A percentile compares a stretch with the other conserved stretches of the same genome.
These are phyloP conservation scores for Hipposideros armiger DNA, from an alignment of 2,113 vertebrate species.

Conservation along the genomic window DNA sequence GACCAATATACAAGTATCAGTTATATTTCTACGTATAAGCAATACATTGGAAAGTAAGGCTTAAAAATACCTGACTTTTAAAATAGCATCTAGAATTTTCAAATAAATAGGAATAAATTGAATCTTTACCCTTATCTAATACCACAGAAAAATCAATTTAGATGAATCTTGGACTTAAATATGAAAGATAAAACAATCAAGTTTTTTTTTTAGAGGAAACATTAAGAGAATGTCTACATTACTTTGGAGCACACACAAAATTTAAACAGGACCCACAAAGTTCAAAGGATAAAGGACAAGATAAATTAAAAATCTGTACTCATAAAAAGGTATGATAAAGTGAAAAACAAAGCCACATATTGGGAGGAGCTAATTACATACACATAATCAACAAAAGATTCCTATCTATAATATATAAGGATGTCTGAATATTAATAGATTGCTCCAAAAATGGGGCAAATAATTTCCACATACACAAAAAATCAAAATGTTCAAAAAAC, in stretches of 20 bases:
- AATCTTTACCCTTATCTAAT: neutral
- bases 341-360: neutral
- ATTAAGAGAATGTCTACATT: neutral
- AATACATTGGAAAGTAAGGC: neutral
- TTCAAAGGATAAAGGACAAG: neutral
- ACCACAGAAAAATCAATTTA: neutral
- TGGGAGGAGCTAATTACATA: neutral
- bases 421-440: neutral
- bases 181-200: neutral
- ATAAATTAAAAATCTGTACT: neutral
- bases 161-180: neutral
- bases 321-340: neutral
- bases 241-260: neutral
- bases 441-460: neutral
- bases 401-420: neutral
- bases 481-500: slow-evolving; percentile 14
- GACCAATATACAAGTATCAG: neutral
- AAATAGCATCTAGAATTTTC: neutral
- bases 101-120: neutral
- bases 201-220: neutral
- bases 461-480: neutral
- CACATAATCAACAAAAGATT: neutral
- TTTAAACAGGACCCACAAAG: neutral
- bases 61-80: slow-evolving; percentile 15
- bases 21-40: neutral